These are phyloP conservation scores for Morone saxatilis DNA, from an alignment of 2,113 vertebrate genomes.

Conservation along the genomic window DNA sequence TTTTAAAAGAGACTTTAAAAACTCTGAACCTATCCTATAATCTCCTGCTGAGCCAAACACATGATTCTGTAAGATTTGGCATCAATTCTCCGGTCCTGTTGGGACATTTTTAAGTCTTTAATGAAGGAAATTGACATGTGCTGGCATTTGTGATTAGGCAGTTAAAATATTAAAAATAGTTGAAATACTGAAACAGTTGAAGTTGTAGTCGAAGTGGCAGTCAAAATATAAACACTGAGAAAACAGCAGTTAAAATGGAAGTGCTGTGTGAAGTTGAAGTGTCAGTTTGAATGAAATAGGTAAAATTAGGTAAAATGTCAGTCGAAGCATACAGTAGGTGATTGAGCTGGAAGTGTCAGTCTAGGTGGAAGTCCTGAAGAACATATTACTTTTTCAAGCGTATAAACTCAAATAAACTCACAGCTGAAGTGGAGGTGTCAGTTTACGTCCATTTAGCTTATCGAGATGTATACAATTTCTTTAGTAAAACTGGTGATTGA, in stretches of 20 bases:
- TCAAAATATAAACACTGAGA: neutral
- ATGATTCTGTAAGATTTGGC: neutral
- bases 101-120: no score
- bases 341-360: neutral
- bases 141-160: no score
- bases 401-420: no score
- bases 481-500: neutral
- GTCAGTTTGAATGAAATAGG: neutral
- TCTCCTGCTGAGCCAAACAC: neutral
- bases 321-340: neutral
- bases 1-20: neutral
- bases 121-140: no score
- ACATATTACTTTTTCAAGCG: no score
- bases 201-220: neutral
- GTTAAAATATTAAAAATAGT: neutral
- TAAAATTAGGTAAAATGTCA: neutral
- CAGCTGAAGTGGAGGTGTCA: neutral
- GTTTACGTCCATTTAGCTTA: neutral
- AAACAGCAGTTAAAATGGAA: neutral
- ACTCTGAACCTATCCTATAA: neutral
- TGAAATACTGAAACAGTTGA: neutral
- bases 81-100: no score
- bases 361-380: no score
- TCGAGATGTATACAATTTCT: neutral
- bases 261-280: neutral